phyloP scores from a whole-genome alignment of 1,140 invertebrate species.

The Cryptotermes secundus region DNA sequence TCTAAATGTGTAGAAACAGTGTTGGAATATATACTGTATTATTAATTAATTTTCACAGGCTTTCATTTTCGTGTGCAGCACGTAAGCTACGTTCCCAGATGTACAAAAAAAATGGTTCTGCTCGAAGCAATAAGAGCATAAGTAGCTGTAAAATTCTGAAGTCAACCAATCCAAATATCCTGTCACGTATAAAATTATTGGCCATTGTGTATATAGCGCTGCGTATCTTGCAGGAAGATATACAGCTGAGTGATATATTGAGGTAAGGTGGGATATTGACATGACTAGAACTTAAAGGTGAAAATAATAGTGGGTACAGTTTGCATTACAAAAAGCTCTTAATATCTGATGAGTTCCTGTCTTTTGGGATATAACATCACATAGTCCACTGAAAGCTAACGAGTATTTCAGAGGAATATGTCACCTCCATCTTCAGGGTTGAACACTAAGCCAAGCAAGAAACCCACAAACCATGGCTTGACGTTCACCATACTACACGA shows the following conservation, averaged over 20 bases:
- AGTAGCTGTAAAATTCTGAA: neutral
- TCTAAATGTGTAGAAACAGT: too few relatives aligned
- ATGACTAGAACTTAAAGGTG: neutral
- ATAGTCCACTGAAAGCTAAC: too few relatives aligned
- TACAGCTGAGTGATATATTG: conserved; percentile 60
- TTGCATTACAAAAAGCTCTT: neutral
- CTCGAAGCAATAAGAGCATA: neutral
- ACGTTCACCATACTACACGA: too few relatives aligned
- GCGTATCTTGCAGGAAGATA: conserved; percentile 54
- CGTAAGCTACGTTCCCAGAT: neutral
- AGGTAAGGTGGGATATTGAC: conserved; percentile 43
- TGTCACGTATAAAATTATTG: conserved; percentile 47
- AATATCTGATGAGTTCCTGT: too few relatives aligned
- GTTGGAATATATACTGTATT: neutral
- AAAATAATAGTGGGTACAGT: neutral
- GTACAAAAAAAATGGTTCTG: neutral
- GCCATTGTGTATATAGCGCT: conserved; percentile 56
- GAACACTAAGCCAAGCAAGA: too few relatives aligned
- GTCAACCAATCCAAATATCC: neutral
- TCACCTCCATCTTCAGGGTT: too few relatives aligned
- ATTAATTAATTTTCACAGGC: neutral
- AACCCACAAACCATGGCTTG: too few relatives aligned
- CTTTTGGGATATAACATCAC: too few relatives aligned
- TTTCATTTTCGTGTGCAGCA: neutral
- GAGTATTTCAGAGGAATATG: too few relatives aligned